A percentile compares a stretch with the other conserved stretches of the same genome.
These are phyloP conservation scores for Catharus minimus DNA, from an alignment of 2,113 vertebrate species.

Conservation along the genomic window DNA sequence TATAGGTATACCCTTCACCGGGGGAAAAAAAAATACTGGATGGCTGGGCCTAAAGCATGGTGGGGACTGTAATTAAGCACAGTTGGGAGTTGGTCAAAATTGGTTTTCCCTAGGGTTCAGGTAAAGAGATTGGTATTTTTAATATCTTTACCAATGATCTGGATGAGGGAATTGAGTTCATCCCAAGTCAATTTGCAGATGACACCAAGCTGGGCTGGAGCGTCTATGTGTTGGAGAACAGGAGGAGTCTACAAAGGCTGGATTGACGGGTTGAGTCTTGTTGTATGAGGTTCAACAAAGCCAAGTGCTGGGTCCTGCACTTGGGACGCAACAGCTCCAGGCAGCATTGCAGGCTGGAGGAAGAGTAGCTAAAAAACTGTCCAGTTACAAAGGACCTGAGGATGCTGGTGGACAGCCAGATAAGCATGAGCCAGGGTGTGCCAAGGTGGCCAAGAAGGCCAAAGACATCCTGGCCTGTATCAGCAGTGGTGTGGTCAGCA, in stretches of 20 bases:
- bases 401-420: rapidly evolving
- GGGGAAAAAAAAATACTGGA: not conserved
- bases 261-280: no score
- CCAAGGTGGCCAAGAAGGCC: not conserved
- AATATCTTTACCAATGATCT: not conserved
- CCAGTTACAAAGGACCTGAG: not conserved
- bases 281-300: not conserved
- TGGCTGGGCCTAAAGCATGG: rapidly evolving
- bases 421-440: not conserved
- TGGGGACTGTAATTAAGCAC: not conserved
- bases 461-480: not conserved
- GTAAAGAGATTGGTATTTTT: not conserved
- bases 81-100: not conserved
- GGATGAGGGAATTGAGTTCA: not conserved
- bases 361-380: not conserved
- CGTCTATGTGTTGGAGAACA: rapidly evolving
- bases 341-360: not conserved
- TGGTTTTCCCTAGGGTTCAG: rapidly evolving
- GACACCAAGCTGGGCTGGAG: not conserved
- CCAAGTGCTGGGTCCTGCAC: not conserved
- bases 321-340: not conserved
- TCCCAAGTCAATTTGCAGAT: not conserved
- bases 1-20: not conserved
- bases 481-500: not conserved
- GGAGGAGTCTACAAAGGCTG: not conserved